Evolutionary conservation across 92 coral and sea anemone genomes (phyloP), one percentile per base, ranked within the genome.

Genomic region (Porites lobata): DNA sequence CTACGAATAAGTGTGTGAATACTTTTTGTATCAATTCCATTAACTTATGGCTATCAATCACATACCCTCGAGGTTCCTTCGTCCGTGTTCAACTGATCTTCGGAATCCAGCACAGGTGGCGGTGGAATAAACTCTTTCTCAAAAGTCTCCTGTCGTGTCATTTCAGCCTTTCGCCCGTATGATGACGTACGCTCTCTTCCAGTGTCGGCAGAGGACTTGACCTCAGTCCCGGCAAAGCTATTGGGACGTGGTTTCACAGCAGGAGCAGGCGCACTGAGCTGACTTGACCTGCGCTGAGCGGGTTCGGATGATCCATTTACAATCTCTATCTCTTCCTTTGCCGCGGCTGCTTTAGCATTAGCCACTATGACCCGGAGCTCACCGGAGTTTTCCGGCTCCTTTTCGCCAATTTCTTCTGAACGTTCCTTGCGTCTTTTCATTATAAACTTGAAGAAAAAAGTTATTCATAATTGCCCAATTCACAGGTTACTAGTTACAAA

Each of bases 401-500:
- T 88, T n/a, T 32, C 59, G 22, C 72, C 74, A 20, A 70, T 62
- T 47, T 81, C 79, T 38, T 93, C 96, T 1, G 94, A 87, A 76
- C 91, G 88, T 66, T 94, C 92, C 75, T 94, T 94, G n/a, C 98
- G 96, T 54, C 87, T 91, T 57, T 94, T 85, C 98, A 94, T 94
- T 12, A 94, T 94, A 61, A 93, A 92, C 98, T 94, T 72, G 11
- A 81, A 54, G 19, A 38, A 38, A 38, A 38, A 38, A 38, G 47
- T 21, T 43, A 77, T 10, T 15, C 11, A 24, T 15, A 32, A 61
- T 11, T 12, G 61, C 63, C 63, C 18, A 58, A 58, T 11, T 38
- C 63, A 58, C 63, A 58, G 14, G 63, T 58, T 58, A 12, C 17
- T 17, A 58, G 63, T 29, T 29, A 29, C 17, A 62, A 6, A 15